These are phyloP conservation scores for Sebastolobus altivelis DNA, from an alignment of 2,797 vertebrate genomes.

Conservation along the genomic window DNA sequence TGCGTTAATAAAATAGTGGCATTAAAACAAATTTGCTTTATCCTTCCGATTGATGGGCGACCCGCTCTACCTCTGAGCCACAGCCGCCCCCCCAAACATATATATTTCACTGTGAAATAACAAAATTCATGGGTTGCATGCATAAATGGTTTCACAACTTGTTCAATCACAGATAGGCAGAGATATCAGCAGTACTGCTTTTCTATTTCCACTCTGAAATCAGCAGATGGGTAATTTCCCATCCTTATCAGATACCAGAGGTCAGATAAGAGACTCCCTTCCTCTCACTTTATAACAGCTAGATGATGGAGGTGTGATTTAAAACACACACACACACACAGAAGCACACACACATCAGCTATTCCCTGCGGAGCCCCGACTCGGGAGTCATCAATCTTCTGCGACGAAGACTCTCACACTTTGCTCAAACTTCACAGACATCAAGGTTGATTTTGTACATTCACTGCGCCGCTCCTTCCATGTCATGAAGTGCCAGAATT, in stretches of 20 bases:
- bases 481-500: neutral
- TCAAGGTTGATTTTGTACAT: slow-evolving; percentile 46
- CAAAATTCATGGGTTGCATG: neutral
- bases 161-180: neutral
- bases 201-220: neutral
- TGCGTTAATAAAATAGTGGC: no score
- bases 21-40: no score
- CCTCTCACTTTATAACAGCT: neutral
- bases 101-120: neutral
- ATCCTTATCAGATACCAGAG: slow-evolving; percentile 6
- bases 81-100: no score
- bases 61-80: no score
- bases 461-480: slow-evolving; percentile 1
- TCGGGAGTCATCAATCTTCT: slow-evolving; percentile 45
- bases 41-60: no score
- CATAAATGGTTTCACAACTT: neutral
- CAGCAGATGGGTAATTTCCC: slow-evolving; percentile 23
- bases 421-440: slow-evolving; percentile 33
- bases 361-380: slow-evolving; percentile 20
- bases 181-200: neutral
- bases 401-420: neutral
- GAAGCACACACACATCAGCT: slow-evolving; percentile 1
- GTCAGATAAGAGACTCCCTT: slow-evolving; percentile 33
- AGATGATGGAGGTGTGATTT: slow-evolving; percentile 48
- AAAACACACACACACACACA: slow-evolving; percentile 25